Evolutionary conservation across 2,888 invertebrate genomes (phyloP).

Genomic region (Chrysolina americana): DNA sequence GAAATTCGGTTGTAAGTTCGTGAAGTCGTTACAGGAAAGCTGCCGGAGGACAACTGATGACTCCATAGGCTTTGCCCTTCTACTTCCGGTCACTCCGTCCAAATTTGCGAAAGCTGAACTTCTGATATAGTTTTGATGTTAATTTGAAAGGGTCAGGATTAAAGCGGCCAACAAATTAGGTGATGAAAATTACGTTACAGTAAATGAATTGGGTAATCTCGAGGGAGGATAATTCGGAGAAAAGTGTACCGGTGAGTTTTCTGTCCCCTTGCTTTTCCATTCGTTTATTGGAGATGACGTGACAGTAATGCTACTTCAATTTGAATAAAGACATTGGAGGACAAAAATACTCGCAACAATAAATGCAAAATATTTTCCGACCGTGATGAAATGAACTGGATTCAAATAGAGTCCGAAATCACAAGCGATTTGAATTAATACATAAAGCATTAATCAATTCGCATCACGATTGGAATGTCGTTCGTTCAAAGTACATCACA

Average conservation of each 20-base stretch:
- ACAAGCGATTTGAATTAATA: no score
- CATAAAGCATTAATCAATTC: no score
- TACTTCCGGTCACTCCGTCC: slow-evolving; percentile 35
- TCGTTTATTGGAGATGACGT: background rate
- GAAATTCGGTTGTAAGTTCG: slow-evolving; percentile 16
- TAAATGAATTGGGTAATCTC: slow-evolving; percentile 43
- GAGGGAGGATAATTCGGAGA: slow-evolving; percentile 12
- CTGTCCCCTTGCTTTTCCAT: background rate
- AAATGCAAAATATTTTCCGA: no score
- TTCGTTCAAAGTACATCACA: no score
- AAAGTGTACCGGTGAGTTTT: slow-evolving; percentile 8
- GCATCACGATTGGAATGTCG: no score
- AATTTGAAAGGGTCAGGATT: slow-evolving; percentile 44
- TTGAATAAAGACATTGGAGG: no score
- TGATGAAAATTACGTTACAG: slow-evolving; percentile 43
- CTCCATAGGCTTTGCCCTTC: slow-evolving; percentile 23
- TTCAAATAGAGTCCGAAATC: no score
- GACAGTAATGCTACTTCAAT: background rate
- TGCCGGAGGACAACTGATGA: slow-evolving; percentile 39
- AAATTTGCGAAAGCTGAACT: slow-evolving; percentile 39
- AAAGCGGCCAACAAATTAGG: slow-evolving; percentile 45
- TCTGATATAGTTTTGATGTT: slow-evolving; percentile 46
- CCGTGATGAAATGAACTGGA: no score
- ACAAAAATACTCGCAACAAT: no score
- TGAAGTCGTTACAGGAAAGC: slow-evolving; percentile 27